Evolutionary conservation across 2,797 vertebrate species (phyloP).

Genomic region (Muscicapa comitata): DNA sequence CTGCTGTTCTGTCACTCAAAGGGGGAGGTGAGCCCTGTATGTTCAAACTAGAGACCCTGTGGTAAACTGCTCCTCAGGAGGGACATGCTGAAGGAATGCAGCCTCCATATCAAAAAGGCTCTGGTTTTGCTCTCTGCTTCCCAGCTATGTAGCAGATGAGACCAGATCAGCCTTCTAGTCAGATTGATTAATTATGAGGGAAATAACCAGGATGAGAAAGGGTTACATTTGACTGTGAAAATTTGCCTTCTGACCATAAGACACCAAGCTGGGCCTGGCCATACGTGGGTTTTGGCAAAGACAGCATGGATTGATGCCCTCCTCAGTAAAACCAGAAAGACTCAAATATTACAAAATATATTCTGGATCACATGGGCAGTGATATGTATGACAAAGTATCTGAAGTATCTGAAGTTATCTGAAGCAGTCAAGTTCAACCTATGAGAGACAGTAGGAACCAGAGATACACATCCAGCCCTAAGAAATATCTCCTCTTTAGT

Average conservation of each 20-base stretch:
- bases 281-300: rapidly evolving
- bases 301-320: background rate
- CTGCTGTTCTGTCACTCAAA: constrained; percentile 19
- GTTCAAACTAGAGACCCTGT: background rate
- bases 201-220: background rate
- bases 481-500: background rate
- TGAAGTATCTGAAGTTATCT: background rate
- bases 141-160: background rate
- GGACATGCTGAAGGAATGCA: background rate
- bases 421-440: background rate
- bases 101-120: background rate
- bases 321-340: background rate
- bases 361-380: background rate
- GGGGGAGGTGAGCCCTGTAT: background rate
- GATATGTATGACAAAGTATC: background rate
- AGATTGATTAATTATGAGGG: background rate
- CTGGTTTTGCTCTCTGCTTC: constrained; percentile 17
- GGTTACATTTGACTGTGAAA: background rate
- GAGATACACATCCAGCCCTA: background rate
- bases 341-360: background rate
- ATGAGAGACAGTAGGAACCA: background rate
- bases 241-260: background rate
- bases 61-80: background rate
- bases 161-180: background rate
- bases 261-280: background rate